Percentiles rank a stretch among this genome's conserved stretches.
phyloP scores from a whole-genome alignment of 2,888 invertebrate genomes.

The Drosophila mercatorum region DNA sequence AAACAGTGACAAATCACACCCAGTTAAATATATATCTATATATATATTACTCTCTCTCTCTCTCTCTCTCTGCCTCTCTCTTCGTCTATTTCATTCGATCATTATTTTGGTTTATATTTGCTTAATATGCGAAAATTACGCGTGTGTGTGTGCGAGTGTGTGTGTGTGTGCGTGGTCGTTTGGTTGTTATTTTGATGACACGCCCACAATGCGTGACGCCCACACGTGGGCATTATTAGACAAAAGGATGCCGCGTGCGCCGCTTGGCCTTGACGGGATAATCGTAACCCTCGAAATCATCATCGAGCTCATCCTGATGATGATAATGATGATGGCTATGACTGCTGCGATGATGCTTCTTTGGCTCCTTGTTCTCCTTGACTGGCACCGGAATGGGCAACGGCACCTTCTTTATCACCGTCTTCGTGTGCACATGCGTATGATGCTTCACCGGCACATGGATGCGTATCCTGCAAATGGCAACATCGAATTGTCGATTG shows the following conservation, averaged over 20 bases:
- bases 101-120: slow-evolving; percentile 71
- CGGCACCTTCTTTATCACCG: slow-evolving; percentile 84
- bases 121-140: slow-evolving; percentile 47
- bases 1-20: slow-evolving; percentile 78
- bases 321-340: slow-evolving; percentile 70
- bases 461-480: slow-evolving; percentile 81
- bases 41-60: background rate
- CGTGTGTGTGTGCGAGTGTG: background rate
- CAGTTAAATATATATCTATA: slow-evolving; percentile 37
- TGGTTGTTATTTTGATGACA: slow-evolving; percentile 11
- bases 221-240: slow-evolving; percentile 54
- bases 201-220: slow-evolving; percentile 39
- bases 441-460: slow-evolving; percentile 85
- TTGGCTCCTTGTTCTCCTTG: slow-evolving; percentile 81
- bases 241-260: slow-evolving; percentile 82
- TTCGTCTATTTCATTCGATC: slow-evolving; percentile 44
- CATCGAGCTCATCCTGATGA: slow-evolving; percentile 78
- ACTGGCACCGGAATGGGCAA: slow-evolving; percentile 83
- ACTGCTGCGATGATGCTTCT: slow-evolving; percentile 75
- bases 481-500: slow-evolving; percentile 15
- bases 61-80: background rate
- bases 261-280: slow-evolving; percentile 83
- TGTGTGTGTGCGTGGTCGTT: background rate
- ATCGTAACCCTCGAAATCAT: slow-evolving; percentile 83
- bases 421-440: slow-evolving; percentile 85